A percentile compares a stretch with the other conserved stretches of the same genome.
Conservation (phyloP, 2,113 vertebrate species). For the Colinus virginianus region DNA sequence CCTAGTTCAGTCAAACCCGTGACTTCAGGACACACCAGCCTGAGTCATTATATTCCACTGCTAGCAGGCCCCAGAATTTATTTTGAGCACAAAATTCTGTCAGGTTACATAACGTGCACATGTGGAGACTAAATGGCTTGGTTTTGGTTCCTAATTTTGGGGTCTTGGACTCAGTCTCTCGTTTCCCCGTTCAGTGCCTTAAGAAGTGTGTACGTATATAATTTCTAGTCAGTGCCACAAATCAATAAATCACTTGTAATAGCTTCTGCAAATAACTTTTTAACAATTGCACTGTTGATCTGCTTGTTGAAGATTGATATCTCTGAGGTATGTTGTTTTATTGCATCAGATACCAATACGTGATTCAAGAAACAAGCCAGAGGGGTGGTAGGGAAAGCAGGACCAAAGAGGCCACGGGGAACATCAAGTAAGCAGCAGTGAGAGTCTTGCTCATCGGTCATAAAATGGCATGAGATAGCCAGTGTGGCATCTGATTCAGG, state of each 20-base stretch:
- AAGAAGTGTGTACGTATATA: background rate
- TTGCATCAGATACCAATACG: background rate
- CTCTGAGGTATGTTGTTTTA: background rate
- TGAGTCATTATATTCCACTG: background rate
- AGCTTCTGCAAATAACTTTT: background rate
- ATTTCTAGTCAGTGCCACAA: background rate
- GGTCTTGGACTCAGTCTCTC: background rate
- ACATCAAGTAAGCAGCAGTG: background rate
- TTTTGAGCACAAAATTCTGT: background rate
- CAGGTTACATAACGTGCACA: background rate
- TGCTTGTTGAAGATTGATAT: background rate
- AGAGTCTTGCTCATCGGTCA: background rate
- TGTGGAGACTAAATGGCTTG: background rate
- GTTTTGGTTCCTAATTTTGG: background rate
- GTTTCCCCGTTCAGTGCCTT: background rate
- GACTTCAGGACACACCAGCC: background rate
- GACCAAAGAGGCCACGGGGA: background rate
- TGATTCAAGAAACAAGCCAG: background rate
- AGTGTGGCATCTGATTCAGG: background rate
- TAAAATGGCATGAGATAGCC: background rate
- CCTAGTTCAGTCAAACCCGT: background rate
- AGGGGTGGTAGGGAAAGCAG: background rate
- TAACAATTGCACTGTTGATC: background rate
- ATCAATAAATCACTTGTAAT: background rate
- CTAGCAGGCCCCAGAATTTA: background rate